Conservation (phyloP, 53 echinoderm and acorn worm species). For the Pentamera pediparva region DNA sequence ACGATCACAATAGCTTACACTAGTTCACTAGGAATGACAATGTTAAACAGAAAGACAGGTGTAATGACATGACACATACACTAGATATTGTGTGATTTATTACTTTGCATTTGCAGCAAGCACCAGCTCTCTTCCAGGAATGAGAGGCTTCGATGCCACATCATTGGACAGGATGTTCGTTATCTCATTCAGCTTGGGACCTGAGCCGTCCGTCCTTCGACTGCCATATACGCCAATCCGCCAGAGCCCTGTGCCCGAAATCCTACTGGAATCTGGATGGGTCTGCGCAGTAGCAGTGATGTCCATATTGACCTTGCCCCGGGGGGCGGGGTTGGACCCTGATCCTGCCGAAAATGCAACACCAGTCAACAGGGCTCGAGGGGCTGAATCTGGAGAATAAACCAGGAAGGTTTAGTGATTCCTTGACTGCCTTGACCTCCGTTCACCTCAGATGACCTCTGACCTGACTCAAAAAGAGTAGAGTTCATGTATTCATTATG, state of each 20-base stretch:
- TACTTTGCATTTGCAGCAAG: not conserved
- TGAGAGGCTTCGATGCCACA: not conserved
- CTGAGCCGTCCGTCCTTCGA: constrained; percentile 11
- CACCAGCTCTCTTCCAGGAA: constrained; percentile 1
- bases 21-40: too few relatives aligned
- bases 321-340: not conserved
- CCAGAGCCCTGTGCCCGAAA: constrained; percentile 15
- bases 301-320: not conserved
- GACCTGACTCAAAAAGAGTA: not conserved
- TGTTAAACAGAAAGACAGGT: not conserved
- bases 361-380: not conserved
- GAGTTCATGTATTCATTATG: not conserved
- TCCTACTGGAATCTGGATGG: not conserved
- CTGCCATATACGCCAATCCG: constrained; percentile 16
- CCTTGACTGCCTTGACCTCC: not conserved
- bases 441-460: not conserved
- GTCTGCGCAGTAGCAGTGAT: not conserved
- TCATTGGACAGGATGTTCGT: not conserved
- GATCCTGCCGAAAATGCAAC: not conserved
- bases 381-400: not conserved
- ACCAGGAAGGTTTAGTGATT: not conserved
- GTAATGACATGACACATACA: not conserved
- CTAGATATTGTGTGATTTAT: not conserved
- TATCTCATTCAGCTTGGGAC: not conserved
- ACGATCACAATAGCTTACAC: too few relatives aligned